A percentile compares a stretch with the other conserved stretches of the same genome.
These are phyloP conservation scores for Prunella himalayana DNA, from an alignment of 2,113 vertebrate species.

Conservation along the genomic window DNA sequence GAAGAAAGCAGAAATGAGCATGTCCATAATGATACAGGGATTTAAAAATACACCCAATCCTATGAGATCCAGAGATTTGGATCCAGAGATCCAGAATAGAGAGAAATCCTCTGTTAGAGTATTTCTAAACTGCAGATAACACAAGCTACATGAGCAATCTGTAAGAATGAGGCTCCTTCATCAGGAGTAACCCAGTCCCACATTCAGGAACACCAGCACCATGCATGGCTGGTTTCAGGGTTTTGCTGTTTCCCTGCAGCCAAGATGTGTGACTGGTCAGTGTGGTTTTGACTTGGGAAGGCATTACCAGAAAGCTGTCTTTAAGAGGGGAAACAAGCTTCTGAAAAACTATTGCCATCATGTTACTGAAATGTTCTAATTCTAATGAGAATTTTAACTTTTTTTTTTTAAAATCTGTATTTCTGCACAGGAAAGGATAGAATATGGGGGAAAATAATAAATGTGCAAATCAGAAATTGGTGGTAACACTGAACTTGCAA, in stretches of 20 bases:
- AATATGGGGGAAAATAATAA: neutral
- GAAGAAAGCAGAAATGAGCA: neutral
- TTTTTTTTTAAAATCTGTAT: neutral
- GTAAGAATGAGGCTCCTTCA: neutral
- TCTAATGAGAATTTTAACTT: neutral
- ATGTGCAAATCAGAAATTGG: neutral
- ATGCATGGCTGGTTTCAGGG: fast-evolving
- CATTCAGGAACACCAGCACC: neutral
- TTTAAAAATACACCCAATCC: neutral
- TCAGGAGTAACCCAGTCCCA: neutral
- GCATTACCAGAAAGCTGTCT: neutral
- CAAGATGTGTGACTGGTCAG: fast-evolving
- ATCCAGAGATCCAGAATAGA: too few species aligned
- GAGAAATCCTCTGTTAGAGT: neutral
- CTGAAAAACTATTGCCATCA: neutral
- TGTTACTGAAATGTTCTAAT: neutral
- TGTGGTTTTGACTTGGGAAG: neutral
- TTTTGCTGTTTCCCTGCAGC: neutral
- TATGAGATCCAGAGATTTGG: too few species aligned
- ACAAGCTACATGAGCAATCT: neutral
- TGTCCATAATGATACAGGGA: neutral
- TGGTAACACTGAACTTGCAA: neutral
- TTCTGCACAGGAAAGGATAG: neutral
- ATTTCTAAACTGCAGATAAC: neutral
- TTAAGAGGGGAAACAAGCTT: neutral